These are phyloP conservation scores for Steromphala cineraria DNA, from an alignment of 2,888 invertebrate genomes.

Conservation along the genomic window DNA sequence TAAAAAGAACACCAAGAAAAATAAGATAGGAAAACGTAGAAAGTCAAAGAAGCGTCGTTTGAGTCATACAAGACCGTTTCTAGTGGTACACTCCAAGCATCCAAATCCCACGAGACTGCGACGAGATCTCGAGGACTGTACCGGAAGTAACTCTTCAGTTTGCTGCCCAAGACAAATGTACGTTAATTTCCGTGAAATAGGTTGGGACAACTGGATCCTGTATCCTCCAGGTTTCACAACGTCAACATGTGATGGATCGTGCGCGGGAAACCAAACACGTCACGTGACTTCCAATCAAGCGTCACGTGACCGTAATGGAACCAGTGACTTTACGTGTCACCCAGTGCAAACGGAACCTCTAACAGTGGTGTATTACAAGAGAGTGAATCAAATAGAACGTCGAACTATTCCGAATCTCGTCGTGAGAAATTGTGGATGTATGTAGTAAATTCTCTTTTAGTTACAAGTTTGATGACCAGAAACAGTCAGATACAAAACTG, in stretches of 20 bases:
- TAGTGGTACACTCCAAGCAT: not conserved
- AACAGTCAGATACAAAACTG: too few species aligned
- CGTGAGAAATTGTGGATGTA: not conserved
- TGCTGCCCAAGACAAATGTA: conserved; percentile 20
- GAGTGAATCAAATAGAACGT: not conserved
- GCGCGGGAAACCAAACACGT: not conserved
- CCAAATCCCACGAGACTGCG: not conserved
- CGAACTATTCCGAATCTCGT: conserved; percentile 3
- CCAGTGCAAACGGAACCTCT: not conserved
- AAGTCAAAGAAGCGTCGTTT: conserved; percentile 1
- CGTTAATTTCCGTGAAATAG: conserved; percentile 22
- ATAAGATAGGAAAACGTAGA: not conserved
- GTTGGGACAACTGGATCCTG: conserved; percentile 25
- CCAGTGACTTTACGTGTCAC: not conserved
- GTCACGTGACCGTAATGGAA: not conserved
- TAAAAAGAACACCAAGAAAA: conserved; percentile 1
- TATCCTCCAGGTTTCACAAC: conserved; percentile 22
- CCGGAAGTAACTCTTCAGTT: not conserved
- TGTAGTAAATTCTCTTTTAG: not conserved
- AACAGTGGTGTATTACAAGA: conserved; percentile 1
- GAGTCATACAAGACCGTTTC: conserved; percentile 16
- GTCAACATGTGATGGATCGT: conserved; percentile 12
- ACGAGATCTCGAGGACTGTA: not conserved
- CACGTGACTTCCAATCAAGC: not conserved
- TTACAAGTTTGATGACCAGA: too few species aligned